phyloP scores from a whole-genome alignment of 1,140 invertebrate genomes.

The Asbolus verrucosus region DNA sequence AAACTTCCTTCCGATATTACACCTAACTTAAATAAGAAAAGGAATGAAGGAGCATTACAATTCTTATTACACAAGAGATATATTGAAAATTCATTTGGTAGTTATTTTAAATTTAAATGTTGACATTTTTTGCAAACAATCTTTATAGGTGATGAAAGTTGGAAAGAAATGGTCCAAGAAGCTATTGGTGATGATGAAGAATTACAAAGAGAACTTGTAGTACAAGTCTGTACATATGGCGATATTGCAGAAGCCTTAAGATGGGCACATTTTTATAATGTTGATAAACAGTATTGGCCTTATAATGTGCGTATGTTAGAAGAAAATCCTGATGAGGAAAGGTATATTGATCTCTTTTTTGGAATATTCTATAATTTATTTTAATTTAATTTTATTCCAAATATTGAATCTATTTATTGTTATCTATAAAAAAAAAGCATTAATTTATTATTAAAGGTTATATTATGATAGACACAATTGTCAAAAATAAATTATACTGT shows the following conservation, averaged over 20 bases:
- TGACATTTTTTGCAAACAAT: constrained; percentile 17
- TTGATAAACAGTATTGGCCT: constrained; percentile 71
- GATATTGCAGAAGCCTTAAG: constrained; percentile 71
- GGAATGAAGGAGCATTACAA: constrained; percentile 74
- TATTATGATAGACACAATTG: too few species aligned
- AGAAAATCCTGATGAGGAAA: constrained; percentile 57
- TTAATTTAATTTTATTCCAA: constrained; percentile 13
- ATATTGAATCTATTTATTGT: too few species aligned
- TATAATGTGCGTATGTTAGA: constrained; percentile 66
- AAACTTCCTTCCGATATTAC: constrained; percentile 72
- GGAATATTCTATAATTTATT: too few species aligned
- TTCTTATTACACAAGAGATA: constrained; percentile 76
- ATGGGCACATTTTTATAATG: constrained; percentile 72
- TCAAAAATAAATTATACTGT: too few species aligned
- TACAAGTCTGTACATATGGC: constrained; percentile 66
- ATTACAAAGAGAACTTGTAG: constrained; percentile 70
- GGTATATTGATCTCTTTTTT: constrained; percentile 38
- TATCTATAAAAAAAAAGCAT: too few species aligned
- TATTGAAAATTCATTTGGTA: constrained; percentile 71
- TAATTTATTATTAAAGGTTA: too few species aligned
- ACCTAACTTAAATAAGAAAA: constrained; percentile 73
- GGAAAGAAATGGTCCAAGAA: constrained; percentile 77
- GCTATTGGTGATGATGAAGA: constrained; percentile 69
- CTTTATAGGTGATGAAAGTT: constrained; percentile 69
- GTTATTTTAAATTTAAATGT: too few species aligned